These are phyloP conservation scores for Atta cephalotes DNA, from an alignment of 1,140 invertebrate species.

Conservation along the genomic window DNA sequence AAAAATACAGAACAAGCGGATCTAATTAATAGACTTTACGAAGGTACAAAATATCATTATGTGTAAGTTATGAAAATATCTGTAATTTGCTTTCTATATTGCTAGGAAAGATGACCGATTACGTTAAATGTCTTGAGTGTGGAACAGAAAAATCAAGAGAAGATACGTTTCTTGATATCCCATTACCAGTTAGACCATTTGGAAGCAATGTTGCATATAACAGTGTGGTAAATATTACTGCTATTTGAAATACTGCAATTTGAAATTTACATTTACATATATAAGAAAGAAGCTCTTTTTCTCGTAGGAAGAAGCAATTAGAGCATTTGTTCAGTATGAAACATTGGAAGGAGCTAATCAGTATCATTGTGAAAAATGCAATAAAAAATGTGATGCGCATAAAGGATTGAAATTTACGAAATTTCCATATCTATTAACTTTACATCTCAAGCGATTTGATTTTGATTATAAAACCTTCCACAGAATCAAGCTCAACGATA, in stretches of 20 bases:
- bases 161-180: slow-evolving; percentile 96
- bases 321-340: slow-evolving; percentile 95
- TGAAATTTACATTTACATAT: background rate
- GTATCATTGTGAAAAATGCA: slow-evolving; percentile 96
- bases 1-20: slow-evolving; percentile 94
- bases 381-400: slow-evolving; percentile 96
- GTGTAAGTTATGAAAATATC: slow-evolving; percentile 1
- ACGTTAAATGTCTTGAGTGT: slow-evolving; percentile 96
- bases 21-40: slow-evolving; percentile 93
- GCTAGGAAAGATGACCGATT: slow-evolving; percentile 95
- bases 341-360: slow-evolving; percentile 95
- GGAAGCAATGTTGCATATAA: slow-evolving; percentile 92
- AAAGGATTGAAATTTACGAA: slow-evolving; percentile 96
- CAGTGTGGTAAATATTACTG: slow-evolving; percentile 89
- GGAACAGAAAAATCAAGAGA: slow-evolving; percentile 93
- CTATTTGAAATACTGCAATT: slow-evolving; percentile 14
- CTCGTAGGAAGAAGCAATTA: slow-evolving; percentile 92
- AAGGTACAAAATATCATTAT: slow-evolving; percentile 84
- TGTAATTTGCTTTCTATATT: slow-evolving; percentile 75
- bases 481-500: slow-evolving; percentile 96
- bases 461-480: slow-evolving; percentile 96
- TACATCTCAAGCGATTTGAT: slow-evolving; percentile 96
- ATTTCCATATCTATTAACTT: slow-evolving; percentile 95
- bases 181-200: slow-evolving; percentile 95
- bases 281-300: slow-evolving; percentile 39